phyloP scores from a whole-genome alignment of 2,113 vertebrate genomes.

The Menidia beryllina region DNA sequence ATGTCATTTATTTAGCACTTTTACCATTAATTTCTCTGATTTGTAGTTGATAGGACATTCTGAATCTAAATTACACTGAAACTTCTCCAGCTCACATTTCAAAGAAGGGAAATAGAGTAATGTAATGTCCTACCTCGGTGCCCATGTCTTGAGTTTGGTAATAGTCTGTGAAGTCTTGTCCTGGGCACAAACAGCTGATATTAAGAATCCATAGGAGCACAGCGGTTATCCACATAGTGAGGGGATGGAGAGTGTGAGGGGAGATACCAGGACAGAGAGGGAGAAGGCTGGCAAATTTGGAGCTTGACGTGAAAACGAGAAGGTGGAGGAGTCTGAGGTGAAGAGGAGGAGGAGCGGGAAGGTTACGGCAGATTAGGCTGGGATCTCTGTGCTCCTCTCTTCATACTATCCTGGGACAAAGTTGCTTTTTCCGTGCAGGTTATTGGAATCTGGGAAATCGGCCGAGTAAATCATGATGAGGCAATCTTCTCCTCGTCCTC shows the following conservation, averaged over 20 bases:
- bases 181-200: constrained; percentile 65
- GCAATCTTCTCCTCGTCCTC: constrained; percentile 21
- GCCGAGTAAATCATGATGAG: constrained; percentile 74
- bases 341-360: constrained; percentile 37
- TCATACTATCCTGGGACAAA: constrained; percentile 77
- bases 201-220: constrained; percentile 77
- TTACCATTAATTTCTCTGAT: neutral
- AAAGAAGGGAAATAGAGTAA: neutral
- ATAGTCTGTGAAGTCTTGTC: constrained; percentile 69
- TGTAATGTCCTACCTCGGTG: constrained; percentile 60
- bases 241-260: constrained; percentile 50
- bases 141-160: constrained; percentile 68
- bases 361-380: constrained; percentile 40
- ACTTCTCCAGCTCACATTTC: neutral
- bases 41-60: neutral
- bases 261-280: constrained; percentile 39
- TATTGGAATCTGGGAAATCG: constrained; percentile 52
- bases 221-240: constrained; percentile 79
- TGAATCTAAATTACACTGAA: neutral
- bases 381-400: constrained; percentile 52
- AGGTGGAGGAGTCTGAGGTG: constrained; percentile 33
- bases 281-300: constrained; percentile 7
- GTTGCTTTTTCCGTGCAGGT: constrained; percentile 66
- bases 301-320: constrained; percentile 38
- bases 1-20: constrained; percentile 3